A percentile compares a stretch with the other conserved stretches of the same genome.
Evolutionary conservation across 2,888 invertebrate genomes (phyloP).

Genomic region (Camponotus fellah): DNA sequence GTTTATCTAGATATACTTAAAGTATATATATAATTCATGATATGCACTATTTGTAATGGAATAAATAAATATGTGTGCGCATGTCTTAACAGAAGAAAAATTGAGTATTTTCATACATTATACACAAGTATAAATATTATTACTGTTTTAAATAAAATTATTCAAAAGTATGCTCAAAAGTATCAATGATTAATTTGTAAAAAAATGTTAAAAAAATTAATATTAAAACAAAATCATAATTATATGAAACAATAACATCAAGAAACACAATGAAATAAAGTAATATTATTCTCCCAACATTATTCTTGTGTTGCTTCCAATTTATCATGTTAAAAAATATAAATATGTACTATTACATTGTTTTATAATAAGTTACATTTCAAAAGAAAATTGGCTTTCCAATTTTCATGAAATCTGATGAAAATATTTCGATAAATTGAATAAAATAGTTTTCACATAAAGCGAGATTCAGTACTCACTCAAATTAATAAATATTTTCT

Average conservation of each 20-base stretch:
- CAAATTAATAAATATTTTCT: neutral
- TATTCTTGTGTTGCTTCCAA: neutral
- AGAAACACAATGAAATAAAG: neutral
- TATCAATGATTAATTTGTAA: slow-evolving; percentile 25
- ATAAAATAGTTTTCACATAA: neutral
- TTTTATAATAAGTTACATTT: neutral
- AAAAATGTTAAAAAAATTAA: no score
- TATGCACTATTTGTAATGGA: slow-evolving; percentile 55
- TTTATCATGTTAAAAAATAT: slow-evolving; percentile 4
- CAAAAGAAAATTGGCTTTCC: neutral
- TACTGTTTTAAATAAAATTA: slow-evolving; percentile 42
- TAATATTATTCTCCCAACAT: slow-evolving; percentile 3
- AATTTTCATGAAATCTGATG: neutral
- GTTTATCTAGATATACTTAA: slow-evolving; percentile 24
- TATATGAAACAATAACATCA: neutral
- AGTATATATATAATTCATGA: slow-evolving; percentile 42
- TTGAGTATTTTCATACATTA: slow-evolving; percentile 49
- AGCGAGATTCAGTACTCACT: neutral
- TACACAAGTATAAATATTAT: slow-evolving; percentile 24
- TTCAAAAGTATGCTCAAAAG: slow-evolving; percentile 26
- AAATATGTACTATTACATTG: slow-evolving; percentile 12
- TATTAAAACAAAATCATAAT: neutral
- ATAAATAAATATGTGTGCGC: slow-evolving; percentile 58
- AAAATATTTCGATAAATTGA: neutral
- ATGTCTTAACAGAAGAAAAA: slow-evolving; percentile 18